Evolutionary conservation across 2,113 vertebrate genomes (phyloP), one percentile per base, ranked within the genome.

Genomic region (Ammospiza caudacuta): DNA sequence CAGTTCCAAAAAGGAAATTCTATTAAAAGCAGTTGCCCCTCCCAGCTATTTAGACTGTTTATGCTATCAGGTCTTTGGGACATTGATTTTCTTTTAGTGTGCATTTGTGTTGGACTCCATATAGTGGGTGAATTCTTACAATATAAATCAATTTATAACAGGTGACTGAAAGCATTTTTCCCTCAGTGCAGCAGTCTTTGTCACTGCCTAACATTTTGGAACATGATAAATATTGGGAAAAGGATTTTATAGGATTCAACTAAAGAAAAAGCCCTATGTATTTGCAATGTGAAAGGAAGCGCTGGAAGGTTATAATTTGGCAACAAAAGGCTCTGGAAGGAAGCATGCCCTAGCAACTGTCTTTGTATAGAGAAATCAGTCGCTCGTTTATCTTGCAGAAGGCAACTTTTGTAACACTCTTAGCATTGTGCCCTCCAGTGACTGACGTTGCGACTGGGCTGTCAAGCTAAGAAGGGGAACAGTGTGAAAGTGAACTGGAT

Each of bases 371-470:
- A 83, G 91, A 88, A 96, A 95, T 97, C 94, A 92, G 96, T 75
- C 27, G 6, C 96, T 98, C 96, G 6, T 98, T 98, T 97, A 98
- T 98, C 97, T 97, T 97, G 91, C 91, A 95, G 96, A 96, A 96
- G 95, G 97, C 96, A 97, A 96, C 97, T 97, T 97, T 95, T 97
- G 97, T 97, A 97, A 97, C 79, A 95, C 90, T 94, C 94, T 97
- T 96, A 94, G 92, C 92, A 94, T 96, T 97, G 96, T 96, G 95
- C 90, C 95, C 88, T 94, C 93, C 94, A 90, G 95, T 92, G 96
- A 98, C 97, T 97, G 97, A 94, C 96, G 3, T 58, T 90, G 92
- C 0, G 9, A 95, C 17, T 0, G 96, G 85, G 92, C 97, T 97
- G 97, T 97, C 35, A 58, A 83, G 91, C 88, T 68, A 67, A 94